These are phyloP conservation scores for Troglohyphantes excavatus DNA, from an alignment of 2,888 invertebrate species.

Conservation along the genomic window DNA sequence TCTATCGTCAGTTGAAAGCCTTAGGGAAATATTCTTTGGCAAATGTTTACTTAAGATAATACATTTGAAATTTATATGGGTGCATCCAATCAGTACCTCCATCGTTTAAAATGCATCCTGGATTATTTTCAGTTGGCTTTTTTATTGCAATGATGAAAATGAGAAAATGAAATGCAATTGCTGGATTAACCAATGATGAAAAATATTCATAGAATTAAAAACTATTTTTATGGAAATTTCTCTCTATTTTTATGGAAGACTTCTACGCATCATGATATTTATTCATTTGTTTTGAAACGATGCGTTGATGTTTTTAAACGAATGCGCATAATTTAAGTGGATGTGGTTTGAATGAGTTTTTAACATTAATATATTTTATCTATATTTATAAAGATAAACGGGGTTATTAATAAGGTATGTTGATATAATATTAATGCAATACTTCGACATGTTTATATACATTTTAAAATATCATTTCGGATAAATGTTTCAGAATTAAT, in stretches of 20 bases:
- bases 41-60: slow-evolving; percentile 63
- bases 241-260: neutral
- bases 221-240: neutral
- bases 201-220: neutral
- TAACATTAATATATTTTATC: neutral
- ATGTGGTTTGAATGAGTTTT: neutral
- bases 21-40: slow-evolving; percentile 62
- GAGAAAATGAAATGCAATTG: neutral
- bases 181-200: neutral
- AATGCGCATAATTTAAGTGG: neutral
- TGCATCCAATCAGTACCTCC: slow-evolving; percentile 55
- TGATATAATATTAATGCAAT: neutral
- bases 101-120: neutral
- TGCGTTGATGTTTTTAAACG: neutral
- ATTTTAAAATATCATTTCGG: too few relatives aligned
- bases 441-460: too few relatives aligned
- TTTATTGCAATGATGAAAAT: neutral
- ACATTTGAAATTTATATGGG: slow-evolving; percentile 65
- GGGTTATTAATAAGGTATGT: neutral
- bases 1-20: slow-evolving; percentile 60
- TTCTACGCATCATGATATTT: neutral
- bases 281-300: neutral
- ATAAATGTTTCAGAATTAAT: too few relatives aligned
- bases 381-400: neutral
- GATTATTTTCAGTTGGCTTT: neutral